Evolutionary conservation across 2,797 vertebrate genomes (phyloP), one percentile per base, ranked within the genome.

Genomic region (Hephaestus fuliginosus): DNA sequence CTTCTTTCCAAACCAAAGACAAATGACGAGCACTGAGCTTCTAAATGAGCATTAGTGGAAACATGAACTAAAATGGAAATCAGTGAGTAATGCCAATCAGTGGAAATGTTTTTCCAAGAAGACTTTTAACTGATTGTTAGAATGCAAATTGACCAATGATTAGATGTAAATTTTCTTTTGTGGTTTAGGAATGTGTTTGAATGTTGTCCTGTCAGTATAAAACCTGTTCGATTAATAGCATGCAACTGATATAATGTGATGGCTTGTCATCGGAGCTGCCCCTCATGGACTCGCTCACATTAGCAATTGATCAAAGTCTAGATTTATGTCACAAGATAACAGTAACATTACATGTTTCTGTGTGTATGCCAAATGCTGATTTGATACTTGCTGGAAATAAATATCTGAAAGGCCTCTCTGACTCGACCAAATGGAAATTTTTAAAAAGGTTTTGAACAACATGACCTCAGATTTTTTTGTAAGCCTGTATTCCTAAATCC

Each of bases 1-100:
- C 22, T n/a, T 60, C 39, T 62, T 62, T 72, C 60, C 79, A 82
- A 74, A 55, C 55, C 25, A 25, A 64, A 52, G 7, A 44, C 36
- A 43, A 36, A 41, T 22, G 41, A 70, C 15, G 15, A 74, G 20
- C 63, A 55, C 39, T 30, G 14, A 30, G 43, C 41, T 48, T 43
- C 70, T 66, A 33, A 77, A 74, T 77, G 36, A 33, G n/a, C 36
- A 80, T 55, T 20, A 46, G 8, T 56, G 30, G 46, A 22, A 51
- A 48, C 11, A 53, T 70, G 9, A 55, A 58, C 70, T 25, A 63
- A 70, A 80, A 70, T 25, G 15, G 15, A 56, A 52, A 70, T 41
- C 44, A 46, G 20, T 2, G 15, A n/a, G 28, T 20, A 14, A 69
- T 33, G 53, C 30, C 65, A 64, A 39, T 30, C n/a, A n/a, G 5